Evolutionary conservation across 2,797 vertebrate genomes (phyloP), one percentile per base, ranked within the genome.

Genomic region (Triplophysa bombifrons): DNA sequence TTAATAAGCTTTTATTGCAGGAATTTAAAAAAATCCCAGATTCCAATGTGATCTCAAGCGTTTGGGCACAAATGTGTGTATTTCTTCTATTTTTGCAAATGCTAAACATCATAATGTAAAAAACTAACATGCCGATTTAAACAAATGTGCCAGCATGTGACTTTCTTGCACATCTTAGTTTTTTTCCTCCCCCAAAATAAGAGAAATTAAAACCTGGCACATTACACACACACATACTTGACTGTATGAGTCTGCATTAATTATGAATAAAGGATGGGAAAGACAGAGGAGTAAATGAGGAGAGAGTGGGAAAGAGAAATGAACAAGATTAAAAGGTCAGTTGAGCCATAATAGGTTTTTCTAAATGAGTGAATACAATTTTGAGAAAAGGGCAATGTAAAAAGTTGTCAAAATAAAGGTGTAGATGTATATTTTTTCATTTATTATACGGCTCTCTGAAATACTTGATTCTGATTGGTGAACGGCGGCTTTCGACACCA

Each of bases 191-290:
- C 46, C 16, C 48, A 11, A 14, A 34, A 12, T 2, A 55, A 53
- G 34, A 20, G 25, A 41, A 65, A 27, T 27, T n/a, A 74, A 64
- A 72, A 46, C 30, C 55, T 38, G 68, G n/a, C 34, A 60, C 22
- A 48, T 22, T 58, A 72, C 46, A 79, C 20, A 71, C 58, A 68
- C 65, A 74, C 48, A 60, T n/a, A 53, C 41, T 72, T 58, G 48
- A 76, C 38, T 41, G 38, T 48, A 77, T 61, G 63, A 65, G 50
- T 63, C 51, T 79, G 77, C 58, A 77, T 76, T 68, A 84, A 84
- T 82, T 70, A 82, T 74, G 58, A 74, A 78, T 27, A 46, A 48
- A 76, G 38, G 13, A 67, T 56, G 11, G 14, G 22, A 76, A 34
- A 25, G 41, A 61, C 27, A 64, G 22, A 80, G 25, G 27, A 38